Evolutionary conservation across 2,797 vertebrate genomes (phyloP), one percentile per base, ranked within the genome.

Genomic region (Thripadectes ignobilis): DNA sequence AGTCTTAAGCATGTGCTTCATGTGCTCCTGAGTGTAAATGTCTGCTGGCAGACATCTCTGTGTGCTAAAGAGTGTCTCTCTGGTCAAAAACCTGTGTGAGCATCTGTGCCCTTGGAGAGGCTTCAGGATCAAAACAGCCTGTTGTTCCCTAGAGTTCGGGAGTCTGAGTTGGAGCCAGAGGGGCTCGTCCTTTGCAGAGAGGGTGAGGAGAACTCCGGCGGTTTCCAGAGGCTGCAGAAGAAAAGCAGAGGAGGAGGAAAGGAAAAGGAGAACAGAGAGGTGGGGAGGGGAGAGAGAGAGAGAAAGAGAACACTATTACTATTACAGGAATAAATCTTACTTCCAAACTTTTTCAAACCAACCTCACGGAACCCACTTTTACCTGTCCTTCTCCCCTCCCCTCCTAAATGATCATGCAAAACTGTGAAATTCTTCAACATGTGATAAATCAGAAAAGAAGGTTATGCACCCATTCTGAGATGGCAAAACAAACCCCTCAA

Each of bases 141-240:
- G 27, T 76, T 81, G 90, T 95, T 97, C 96, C 98, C 98, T 97
- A 99, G 95, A 99, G 98, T 97, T 99, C 99, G 0, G 99, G 99
- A 22, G 99, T 99, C 95, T 98, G 98, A 19, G 98, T 98, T 65
- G 99, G 99, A 97, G 99, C 99, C 98, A 99, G 97, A 80, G 99
- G 99, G 54, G 99, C 99, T 96, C 96, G 97, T 97, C 97, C 98
- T 96, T 98, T 98, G 96, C 97, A 96, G 96, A 96, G 96, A 88
- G 97, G 97, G 82, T 95, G 97, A 30, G 96, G 97, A 32, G 96
- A 94, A 92, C 93, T 97, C 94, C 81, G 86, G 59, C 96, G 80
- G 34, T 97, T 98, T 93, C 92, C 97, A 95, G 98, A 98, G 98
- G 95, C 98, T 98, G 98, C 95, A 94, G 86, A 93, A 92, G 73